Evolutionary conservation across 2,888 invertebrate genomes (phyloP).

Genomic region (Catocala fraxini): DNA sequence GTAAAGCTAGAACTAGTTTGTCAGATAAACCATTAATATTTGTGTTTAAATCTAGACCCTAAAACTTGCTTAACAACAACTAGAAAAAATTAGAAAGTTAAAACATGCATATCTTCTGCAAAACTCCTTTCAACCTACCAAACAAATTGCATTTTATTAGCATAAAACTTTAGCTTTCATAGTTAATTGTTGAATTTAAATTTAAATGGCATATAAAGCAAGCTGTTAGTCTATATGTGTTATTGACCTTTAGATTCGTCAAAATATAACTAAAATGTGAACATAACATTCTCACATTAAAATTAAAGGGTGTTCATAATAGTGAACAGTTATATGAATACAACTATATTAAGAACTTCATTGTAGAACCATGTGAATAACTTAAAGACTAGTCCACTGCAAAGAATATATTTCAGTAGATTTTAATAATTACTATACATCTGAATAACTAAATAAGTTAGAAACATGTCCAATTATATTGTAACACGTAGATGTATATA

Average conservation of each 20-base stretch:
- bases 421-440: conserved; percentile 10
- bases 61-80: conserved; percentile 78
- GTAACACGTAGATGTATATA: conserved; percentile 43
- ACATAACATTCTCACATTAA: conserved; percentile 7
- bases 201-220: conserved; percentile 68
- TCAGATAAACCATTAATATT: conserved; percentile 54
- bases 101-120: conserved; percentile 78
- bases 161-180: conserved; percentile 82
- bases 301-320: conserved; percentile 24
- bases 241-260: conserved; percentile 67
- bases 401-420: too few species aligned
- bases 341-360: too few species aligned
- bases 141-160: conserved; percentile 85
- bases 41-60: conserved; percentile 73
- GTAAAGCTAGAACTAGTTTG: conserved; percentile 19
- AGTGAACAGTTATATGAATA: too few species aligned
- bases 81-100: conserved; percentile 84
- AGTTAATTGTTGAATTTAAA: conserved; percentile 74
- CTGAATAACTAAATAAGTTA: conserved; percentile 19
- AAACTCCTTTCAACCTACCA: conserved; percentile 82
- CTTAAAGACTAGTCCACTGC: too few species aligned
- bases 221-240: conserved; percentile 60
- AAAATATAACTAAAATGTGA: conserved; percentile 39
- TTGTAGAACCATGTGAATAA: too few species aligned
- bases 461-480: conserved; percentile 43